Evolutionary conservation across 2,113 vertebrate genomes (phyloP), one percentile per base, ranked within the genome.

Genomic region (Trematocara zebra): DNA sequence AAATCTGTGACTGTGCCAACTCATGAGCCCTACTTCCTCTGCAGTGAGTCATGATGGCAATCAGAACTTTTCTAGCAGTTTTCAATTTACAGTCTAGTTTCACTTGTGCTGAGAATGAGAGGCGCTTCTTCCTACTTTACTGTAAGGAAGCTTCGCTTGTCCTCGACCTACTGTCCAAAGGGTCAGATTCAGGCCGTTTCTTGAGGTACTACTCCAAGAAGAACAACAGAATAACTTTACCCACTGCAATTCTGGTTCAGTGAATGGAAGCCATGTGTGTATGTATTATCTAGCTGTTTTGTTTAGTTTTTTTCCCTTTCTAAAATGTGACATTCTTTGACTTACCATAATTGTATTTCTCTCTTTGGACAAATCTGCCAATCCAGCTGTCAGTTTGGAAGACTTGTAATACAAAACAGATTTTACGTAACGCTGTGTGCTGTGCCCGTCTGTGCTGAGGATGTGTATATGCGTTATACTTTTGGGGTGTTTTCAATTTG

Each of bases 1-100:
- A 89, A 93, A 92, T 87, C 90, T 91, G 93, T 94, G 92, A 95
- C 93, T 94, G 94, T 95, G 95, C 95, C 95, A 95, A 96, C 89
- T 79, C 86, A 94, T 94, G 91, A 96, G 92, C 90, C 93, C 94
- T 90, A 79, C 85, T 94, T 89, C 91, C 87, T 92, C 93, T 91
- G 88, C 95, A 93, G 95, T 90, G 95, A 89, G 91, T 95, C 93
- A 93, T 84, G 80, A 95, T 93, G 95, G 94, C 95, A 95, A 95
- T 96, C 95, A 96, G 91, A 94, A 94, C 90, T 91, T 85, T 80
- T 88, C 54, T 72, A 67, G 85, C 86, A 52, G 81, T 86, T 90
- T 88, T 91, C 76, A 35, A 54, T 79, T n/a, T 79, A 61, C 47
- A 31, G 52, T 87, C 49, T 89, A 7, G 56, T 83, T 89, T 88